Percentiles rank a stretch among this genome's conserved stretches.
These are phyloP conservation scores for Drosophila tsacasi DNA, from an alignment of 1,140 invertebrate species.

Conservation along the genomic window DNA sequence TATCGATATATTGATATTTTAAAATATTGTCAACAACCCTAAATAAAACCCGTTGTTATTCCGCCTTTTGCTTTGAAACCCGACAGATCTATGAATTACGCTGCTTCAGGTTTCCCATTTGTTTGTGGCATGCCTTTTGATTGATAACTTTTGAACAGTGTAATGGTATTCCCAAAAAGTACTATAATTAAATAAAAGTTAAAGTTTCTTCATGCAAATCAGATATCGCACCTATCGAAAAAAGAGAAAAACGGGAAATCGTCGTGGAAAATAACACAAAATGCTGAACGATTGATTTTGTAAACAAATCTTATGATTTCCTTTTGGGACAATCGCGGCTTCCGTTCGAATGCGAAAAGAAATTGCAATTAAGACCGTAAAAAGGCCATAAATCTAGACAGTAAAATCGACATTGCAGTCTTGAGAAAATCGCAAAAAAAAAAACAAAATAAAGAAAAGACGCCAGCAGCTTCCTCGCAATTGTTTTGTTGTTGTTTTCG, in stretches of 20 bases:
- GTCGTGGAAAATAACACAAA: background rate
- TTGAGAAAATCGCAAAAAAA: constrained; percentile 22
- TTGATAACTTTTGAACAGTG: background rate
- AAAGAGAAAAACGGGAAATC: background rate
- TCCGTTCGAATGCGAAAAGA: constrained; percentile 9
- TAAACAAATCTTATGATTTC: constrained; percentile 14
- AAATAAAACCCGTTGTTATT: too few relatives aligned
- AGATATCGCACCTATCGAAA: background rate
- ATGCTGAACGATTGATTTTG: constrained; percentile 7
- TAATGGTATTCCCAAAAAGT: background rate
- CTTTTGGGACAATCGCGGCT: background rate
- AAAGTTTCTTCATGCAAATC: constrained; percentile 1
- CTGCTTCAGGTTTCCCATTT: too few relatives aligned
- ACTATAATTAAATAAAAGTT: too few relatives aligned
- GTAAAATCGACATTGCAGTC: constrained; percentile 41
- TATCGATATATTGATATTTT: too few relatives aligned
- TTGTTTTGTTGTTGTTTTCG: constrained; percentile 51
- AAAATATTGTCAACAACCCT: too few relatives aligned
- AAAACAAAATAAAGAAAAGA: constrained; percentile 15
- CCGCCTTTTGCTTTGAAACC: too few relatives aligned
- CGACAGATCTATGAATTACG: too few relatives aligned
- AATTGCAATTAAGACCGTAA: constrained; percentile 17
- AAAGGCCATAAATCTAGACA: constrained; percentile 36
- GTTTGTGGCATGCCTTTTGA: background rate
- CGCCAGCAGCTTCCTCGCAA: constrained; percentile 48